phyloP scores from a whole-genome alignment of 2,888 invertebrate species.

The Acanthopleura granulata region DNA sequence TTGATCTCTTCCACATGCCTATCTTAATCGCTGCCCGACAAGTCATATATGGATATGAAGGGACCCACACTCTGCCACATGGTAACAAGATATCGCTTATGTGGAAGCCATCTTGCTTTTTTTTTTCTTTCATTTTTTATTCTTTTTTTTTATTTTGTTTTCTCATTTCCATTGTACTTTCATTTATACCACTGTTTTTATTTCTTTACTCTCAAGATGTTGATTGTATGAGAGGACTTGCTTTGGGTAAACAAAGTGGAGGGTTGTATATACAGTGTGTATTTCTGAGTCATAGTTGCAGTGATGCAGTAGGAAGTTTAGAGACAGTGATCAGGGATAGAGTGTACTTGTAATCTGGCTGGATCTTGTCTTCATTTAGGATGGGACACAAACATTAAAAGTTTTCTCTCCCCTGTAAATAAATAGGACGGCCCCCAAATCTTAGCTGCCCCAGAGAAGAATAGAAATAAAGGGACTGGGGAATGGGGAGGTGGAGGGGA shows the following conservation, averaged over 20 bases:
- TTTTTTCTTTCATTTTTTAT: conserved; percentile 1
- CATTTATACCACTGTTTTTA: too few species aligned
- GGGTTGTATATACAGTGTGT: too few species aligned
- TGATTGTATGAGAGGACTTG: too few species aligned
- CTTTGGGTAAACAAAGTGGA: too few species aligned
- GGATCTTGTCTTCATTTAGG: too few species aligned
- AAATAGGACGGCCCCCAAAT: conserved; percentile 16
- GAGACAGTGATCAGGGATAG: too few species aligned
- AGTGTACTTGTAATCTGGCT: too few species aligned
- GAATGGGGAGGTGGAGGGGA: background rate
- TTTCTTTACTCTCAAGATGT: too few species aligned
- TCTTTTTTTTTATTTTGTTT: conserved; percentile 10
- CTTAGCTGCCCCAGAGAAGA: background rate
- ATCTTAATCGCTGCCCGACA: conserved; percentile 1
- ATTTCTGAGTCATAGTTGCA: too few species aligned
- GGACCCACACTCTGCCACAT: background rate
- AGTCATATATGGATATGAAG: conserved; percentile 14
- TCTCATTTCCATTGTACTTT: background rate
- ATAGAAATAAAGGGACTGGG: too few species aligned
- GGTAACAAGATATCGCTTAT: conserved; percentile 6
- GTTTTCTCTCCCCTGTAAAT: conserved; percentile 1
- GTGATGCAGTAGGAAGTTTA: too few species aligned
- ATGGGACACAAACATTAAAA: background rate
- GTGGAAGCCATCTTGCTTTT: background rate
- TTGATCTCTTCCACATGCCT: conserved; percentile 17